Percentiles rank a stretch among this genome's conserved stretches.
Evolutionary conservation across 2,113 vertebrate genomes (phyloP).

Genomic region (Addax nasomaculatus): DNA sequence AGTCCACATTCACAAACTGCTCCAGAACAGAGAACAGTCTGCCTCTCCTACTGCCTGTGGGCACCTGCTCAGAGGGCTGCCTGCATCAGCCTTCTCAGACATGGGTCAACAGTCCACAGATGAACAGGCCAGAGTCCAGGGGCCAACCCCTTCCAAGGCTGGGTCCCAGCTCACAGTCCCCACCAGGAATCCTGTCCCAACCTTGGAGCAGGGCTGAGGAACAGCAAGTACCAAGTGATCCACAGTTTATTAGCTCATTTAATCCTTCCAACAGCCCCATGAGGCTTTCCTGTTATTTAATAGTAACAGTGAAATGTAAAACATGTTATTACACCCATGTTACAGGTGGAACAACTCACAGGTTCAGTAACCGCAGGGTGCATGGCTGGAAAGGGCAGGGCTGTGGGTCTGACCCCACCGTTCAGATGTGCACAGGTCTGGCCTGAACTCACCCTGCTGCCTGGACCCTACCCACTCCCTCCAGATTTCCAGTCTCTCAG

Average conservation of each 20-base stretch:
- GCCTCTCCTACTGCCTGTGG: no score
- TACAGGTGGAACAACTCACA: not conserved
- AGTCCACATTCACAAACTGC: not conserved
- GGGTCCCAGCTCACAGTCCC: not conserved
- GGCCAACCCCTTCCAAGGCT: not conserved
- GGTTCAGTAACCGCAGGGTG: rapidly evolving
- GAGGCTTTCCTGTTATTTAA: not conserved
- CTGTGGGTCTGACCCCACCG: rapidly evolving
- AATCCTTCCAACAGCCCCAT: not conserved
- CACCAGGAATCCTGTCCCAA: not conserved
- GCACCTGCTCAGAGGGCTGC: not conserved
- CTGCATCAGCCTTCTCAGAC: not conserved
- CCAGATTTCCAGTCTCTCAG: not conserved
- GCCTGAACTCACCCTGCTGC: not conserved
- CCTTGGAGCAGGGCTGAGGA: not conserved
- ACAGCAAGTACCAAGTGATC: not conserved
- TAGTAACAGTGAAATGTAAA: not conserved
- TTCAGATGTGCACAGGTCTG: no score
- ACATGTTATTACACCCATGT: no score
- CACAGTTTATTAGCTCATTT: not conserved
- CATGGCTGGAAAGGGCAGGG: not conserved
- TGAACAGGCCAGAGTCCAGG: not conserved
- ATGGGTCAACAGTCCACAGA: not conserved
- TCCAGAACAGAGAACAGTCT: not conserved
- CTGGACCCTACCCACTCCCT: not conserved